Evolutionary conservation across 2,888 invertebrate species (phyloP).

Genomic region (Tipula helvola): DNA sequence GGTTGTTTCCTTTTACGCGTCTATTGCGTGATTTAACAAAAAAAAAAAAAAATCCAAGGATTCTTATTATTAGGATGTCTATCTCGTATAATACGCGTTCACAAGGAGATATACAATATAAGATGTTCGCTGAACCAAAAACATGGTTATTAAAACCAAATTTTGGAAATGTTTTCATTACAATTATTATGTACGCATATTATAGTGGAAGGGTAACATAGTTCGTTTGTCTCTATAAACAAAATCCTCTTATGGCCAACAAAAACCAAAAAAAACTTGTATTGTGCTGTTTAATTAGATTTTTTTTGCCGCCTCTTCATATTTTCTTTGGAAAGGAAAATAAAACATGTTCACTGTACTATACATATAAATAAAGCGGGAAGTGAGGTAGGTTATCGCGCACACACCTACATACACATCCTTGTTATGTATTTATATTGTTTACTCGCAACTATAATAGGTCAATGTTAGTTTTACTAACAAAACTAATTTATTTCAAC

Average conservation of each 20-base stretch:
- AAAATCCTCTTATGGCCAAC: not conserved
- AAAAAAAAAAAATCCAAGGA: not conserved
- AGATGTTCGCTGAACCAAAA: not conserved
- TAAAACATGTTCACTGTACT: not conserved
- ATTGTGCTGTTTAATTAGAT: not conserved
- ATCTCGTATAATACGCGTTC: not conserved
- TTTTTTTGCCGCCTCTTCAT: not conserved
- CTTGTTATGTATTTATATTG: not conserved
- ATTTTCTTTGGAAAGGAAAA: not conserved
- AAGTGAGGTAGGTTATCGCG: not conserved
- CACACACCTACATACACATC: not conserved
- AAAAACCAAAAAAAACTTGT: not conserved
- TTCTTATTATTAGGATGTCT: not conserved
- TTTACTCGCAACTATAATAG: not conserved
- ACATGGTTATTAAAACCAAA: not conserved
- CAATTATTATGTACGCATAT: not conserved
- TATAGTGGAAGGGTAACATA: not conserved
- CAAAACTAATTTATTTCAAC: not conserved
- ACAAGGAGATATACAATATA: not conserved
- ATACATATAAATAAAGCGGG: not conserved
- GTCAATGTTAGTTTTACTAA: not conserved
- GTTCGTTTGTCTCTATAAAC: not conserved
- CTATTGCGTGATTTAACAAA: not conserved
- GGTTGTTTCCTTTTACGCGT: not conserved
- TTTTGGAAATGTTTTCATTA: not conserved